These are phyloP conservation scores for Xerus inauris DNA, from an alignment of 2,113 vertebrate genomes.

Conservation along the genomic window DNA sequence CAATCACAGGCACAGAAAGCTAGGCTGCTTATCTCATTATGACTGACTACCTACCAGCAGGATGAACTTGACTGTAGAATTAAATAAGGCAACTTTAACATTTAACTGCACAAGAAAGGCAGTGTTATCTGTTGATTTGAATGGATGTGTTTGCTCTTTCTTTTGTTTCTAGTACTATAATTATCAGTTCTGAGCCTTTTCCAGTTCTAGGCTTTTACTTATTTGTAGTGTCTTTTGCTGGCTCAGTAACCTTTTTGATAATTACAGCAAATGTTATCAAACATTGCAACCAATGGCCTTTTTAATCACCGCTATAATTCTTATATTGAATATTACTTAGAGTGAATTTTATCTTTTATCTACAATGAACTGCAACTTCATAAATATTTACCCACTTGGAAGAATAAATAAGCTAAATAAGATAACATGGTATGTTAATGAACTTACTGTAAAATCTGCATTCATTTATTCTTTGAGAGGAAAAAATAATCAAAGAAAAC, in stretches of 20 bases:
- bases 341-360: constrained; percentile 76
- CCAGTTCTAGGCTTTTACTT: constrained; percentile 46
- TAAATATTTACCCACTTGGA: constrained; percentile 85
- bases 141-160: constrained; percentile 50
- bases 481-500: not conserved
- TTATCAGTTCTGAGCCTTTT: constrained; percentile 47
- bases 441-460: constrained; percentile 74
- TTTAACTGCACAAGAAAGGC: not conserved
- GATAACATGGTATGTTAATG: constrained; percentile 76
- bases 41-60: too few species aligned
- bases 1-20: not conserved
- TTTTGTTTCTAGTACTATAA: not conserved
- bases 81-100: not conserved
- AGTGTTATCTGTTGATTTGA: not conserved
- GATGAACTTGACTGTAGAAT: not conserved
- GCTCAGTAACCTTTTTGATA: constrained; percentile 71
- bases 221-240: constrained; percentile 70
- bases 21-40: not conserved
- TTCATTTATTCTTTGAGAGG: constrained; percentile 74
- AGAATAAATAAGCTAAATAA: constrained; percentile 76
- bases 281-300: constrained; percentile 72
- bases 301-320: constrained; percentile 80
- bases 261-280: constrained; percentile 80
- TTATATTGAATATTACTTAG: constrained; percentile 76
- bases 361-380: constrained; percentile 79